phyloP scores from a whole-genome alignment of 1,140 invertebrate species.

The Drosophila equinoxialis region DNA sequence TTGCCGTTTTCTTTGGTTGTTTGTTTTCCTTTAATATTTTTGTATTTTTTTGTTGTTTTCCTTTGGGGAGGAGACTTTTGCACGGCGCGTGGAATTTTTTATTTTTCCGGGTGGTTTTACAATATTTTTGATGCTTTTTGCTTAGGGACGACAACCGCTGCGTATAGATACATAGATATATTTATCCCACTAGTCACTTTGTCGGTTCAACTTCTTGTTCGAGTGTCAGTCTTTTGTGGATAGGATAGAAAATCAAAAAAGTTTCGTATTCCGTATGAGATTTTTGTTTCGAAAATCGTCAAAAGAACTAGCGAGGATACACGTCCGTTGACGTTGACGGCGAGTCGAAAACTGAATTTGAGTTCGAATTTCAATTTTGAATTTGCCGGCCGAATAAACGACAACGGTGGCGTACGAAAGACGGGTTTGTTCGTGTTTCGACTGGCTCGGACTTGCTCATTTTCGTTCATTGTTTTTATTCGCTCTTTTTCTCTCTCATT shows the following conservation, averaged over 20 bases:
- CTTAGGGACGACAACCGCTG: background rate
- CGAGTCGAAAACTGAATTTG: constrained; percentile 72
- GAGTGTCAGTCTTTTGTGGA: constrained; percentile 5
- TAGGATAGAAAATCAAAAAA: constrained; percentile 23
- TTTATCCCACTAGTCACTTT: constrained; percentile 3
- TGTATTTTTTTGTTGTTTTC: background rate
- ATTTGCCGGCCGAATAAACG: background rate
- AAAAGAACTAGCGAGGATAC: constrained; percentile 57
- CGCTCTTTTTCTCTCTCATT: background rate
- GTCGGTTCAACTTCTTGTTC: background rate
- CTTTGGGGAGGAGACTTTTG: constrained; percentile 17
- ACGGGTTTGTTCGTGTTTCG: background rate
- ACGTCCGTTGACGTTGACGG: constrained; percentile 63
- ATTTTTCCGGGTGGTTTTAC: constrained; percentile 11
- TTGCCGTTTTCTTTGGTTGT: constrained; percentile 27
- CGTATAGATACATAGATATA: background rate
- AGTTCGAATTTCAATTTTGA: constrained; percentile 51
- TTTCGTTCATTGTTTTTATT: background rate
- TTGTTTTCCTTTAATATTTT: constrained; percentile 23
- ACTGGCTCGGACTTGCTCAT: background rate
- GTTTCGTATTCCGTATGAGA: constrained; percentile 63
- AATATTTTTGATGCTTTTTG: constrained; percentile 10
- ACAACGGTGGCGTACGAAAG: background rate
- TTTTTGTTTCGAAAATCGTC: constrained; percentile 36
- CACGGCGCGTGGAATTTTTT: constrained; percentile 35